phyloP scores from a whole-genome alignment of 23 tunicate genomes.

The Styela plicata region DNA sequence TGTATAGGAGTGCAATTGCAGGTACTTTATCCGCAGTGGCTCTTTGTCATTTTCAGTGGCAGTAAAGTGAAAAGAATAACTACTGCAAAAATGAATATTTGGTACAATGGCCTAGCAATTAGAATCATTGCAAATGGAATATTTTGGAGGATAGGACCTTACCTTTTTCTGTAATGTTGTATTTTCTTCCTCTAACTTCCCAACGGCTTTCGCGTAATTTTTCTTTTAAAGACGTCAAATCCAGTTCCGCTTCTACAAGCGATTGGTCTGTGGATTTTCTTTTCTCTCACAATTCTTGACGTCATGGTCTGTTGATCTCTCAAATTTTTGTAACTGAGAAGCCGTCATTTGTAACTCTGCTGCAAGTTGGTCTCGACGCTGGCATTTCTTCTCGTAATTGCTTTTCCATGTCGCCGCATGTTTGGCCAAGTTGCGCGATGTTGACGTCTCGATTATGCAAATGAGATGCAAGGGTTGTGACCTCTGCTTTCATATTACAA shows the following conservation, averaged over 20 bases:
- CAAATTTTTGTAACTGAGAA: slow-evolving; percentile 39
- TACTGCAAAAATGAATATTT: too few species aligned
- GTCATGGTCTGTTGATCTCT: slow-evolving; percentile 34
- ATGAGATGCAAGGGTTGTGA: slow-evolving; percentile 61
- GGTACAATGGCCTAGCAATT: too few species aligned
- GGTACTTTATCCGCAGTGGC: too few species aligned
- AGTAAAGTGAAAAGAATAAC: too few species aligned
- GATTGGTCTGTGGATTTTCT: slow-evolving; percentile 34
- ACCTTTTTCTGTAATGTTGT: slow-evolving; percentile 58
- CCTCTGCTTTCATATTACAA: slow-evolving; percentile 80
- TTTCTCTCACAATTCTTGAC: slow-evolving; percentile 18
- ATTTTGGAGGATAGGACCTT: too few species aligned
- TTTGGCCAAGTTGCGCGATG: slow-evolving; percentile 57
- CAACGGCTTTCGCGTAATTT: slow-evolving; percentile 85
- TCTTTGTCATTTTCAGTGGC: too few species aligned
- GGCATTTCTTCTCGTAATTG: slow-evolving; percentile 79
- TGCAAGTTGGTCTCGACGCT: slow-evolving; percentile 65
- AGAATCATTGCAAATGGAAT: too few species aligned
- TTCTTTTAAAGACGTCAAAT: slow-evolving; percentile 41
- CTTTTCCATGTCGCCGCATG: slow-evolving; percentile 85
- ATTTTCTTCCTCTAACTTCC: slow-evolving; percentile 70
- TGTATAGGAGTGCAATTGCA: too few species aligned
- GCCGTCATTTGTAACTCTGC: slow-evolving; percentile 71
- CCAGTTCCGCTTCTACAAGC: slow-evolving; percentile 65
- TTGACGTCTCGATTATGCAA: slow-evolving; percentile 76